Conservation (phyloP, 2,113 vertebrate genomes). For the Clinocottus analis region DNA sequence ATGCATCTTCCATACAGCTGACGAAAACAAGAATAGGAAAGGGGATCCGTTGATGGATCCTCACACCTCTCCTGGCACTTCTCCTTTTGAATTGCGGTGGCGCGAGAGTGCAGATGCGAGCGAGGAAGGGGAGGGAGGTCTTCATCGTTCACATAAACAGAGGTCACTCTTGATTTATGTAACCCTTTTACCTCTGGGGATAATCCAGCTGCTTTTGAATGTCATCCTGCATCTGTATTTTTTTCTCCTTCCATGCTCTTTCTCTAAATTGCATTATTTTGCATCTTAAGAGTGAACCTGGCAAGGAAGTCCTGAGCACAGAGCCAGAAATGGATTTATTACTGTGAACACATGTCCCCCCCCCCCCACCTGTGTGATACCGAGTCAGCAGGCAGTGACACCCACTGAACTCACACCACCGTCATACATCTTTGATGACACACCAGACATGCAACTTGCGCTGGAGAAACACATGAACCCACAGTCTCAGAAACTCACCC, state of each 20-base stretch:
- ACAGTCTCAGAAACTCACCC: slow-evolving; percentile 31
- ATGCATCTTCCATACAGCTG: slow-evolving; percentile 3
- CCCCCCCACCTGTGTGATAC: too few species aligned
- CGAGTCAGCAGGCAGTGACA: not conserved
- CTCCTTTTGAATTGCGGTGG: not conserved
- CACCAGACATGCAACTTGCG: not conserved
- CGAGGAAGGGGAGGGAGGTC: not conserved
- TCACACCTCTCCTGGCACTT: slow-evolving; percentile 3
- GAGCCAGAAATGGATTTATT: not conserved
- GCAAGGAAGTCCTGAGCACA: not conserved
- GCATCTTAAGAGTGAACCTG: not conserved
- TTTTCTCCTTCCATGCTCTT: not conserved
- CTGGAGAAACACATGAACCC: not conserved
- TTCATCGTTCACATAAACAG: slow-evolving; percentile 3
- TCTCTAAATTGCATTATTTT: not conserved
- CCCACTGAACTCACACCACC: not conserved
- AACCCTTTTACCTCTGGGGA: not conserved
- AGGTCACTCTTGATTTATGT: not conserved
- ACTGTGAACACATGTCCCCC: not conserved
- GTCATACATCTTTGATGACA: slow-evolving; percentile 46
- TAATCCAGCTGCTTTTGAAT: not conserved
- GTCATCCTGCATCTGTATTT: not conserved
- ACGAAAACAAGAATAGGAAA: not conserved
- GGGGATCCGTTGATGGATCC: not conserved
- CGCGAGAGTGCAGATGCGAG: not conserved